phyloP scores from a whole-genome alignment of 2,797 vertebrate species.

The Gila robusta region DNA sequence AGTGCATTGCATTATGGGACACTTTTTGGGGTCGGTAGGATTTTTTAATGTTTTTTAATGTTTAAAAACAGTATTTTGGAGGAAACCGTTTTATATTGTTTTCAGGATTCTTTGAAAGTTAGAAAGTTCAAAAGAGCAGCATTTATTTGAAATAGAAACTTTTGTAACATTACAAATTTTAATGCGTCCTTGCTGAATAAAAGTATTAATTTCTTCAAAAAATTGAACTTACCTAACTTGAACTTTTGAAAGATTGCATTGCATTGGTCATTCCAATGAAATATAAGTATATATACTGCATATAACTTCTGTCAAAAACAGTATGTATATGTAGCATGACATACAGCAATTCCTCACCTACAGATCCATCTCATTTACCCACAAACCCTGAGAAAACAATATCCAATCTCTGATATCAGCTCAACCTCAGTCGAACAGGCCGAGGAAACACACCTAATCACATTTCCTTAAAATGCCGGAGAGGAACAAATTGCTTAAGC shows the following conservation, averaged over 20 bases:
- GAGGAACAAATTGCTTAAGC: constrained; percentile 67
- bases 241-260: not conserved
- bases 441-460: constrained; percentile 59
- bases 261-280: not conserved
- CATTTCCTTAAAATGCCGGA: constrained; percentile 60
- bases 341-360: not conserved
- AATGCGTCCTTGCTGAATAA: not conserved
- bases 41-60: too few relatives aligned
- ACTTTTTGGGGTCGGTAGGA: too few relatives aligned
- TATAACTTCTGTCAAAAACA: not conserved
- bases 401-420: constrained; percentile 49
- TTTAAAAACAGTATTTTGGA: too few relatives aligned
- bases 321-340: not conserved
- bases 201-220: not conserved
- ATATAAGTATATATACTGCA: not conserved
- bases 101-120: not conserved
- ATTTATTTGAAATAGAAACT: not conserved
- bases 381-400: constrained; percentile 37
- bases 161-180: not conserved
- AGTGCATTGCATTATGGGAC: too few relatives aligned
- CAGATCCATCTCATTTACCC: constrained; percentile 35
- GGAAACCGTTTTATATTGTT: not conserved
- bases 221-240: too few relatives aligned
- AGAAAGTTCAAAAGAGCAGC: not conserved
- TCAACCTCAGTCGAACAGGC: constrained; percentile 38